Percentiles rank a stretch among this genome's conserved stretches.
Evolutionary conservation across 1,140 invertebrate species (phyloP).

Genomic region (Cotesia glomerata): DNA sequence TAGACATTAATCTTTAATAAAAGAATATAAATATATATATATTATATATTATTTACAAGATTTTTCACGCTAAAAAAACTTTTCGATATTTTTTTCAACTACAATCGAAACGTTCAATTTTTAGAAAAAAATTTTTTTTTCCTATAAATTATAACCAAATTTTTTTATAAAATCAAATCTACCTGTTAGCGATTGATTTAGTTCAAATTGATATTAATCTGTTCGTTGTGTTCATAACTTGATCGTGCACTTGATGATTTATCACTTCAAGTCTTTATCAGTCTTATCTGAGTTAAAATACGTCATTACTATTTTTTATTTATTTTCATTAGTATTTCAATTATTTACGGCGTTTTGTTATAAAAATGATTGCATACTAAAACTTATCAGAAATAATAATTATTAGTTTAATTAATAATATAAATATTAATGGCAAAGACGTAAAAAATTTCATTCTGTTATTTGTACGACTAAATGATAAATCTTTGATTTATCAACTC

Average conservation of each 20-base stretch:
- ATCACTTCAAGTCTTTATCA: slow-evolving; percentile 43
- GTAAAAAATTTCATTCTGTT: not conserved
- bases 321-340: not conserved
- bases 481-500: not conserved
- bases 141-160: too few species aligned
- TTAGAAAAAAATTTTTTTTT: too few species aligned
- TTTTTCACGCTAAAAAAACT: not conserved
- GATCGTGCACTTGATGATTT: slow-evolving; percentile 11
- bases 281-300: slow-evolving; percentile 43
- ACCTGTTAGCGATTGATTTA: slow-evolving; percentile 4
- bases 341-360: slow-evolving; percentile 1
- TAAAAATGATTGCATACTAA: not conserved
- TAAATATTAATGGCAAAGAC: slow-evolving; percentile 2
- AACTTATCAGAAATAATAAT: not conserved
- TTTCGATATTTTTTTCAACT: not conserved
- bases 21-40: not conserved
- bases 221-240: slow-evolving; percentile 5
- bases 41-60: not conserved
- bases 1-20: not conserved
- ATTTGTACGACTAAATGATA: not conserved
- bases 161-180: not conserved
- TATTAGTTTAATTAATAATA: not conserved
- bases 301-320: slow-evolving; percentile 8
- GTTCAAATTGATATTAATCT: slow-evolving; percentile 14
- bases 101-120: too few species aligned